Evolutionary conservation across 2,888 invertebrate genomes (phyloP).

Genomic region (Dermolepida albohirtum): DNA sequence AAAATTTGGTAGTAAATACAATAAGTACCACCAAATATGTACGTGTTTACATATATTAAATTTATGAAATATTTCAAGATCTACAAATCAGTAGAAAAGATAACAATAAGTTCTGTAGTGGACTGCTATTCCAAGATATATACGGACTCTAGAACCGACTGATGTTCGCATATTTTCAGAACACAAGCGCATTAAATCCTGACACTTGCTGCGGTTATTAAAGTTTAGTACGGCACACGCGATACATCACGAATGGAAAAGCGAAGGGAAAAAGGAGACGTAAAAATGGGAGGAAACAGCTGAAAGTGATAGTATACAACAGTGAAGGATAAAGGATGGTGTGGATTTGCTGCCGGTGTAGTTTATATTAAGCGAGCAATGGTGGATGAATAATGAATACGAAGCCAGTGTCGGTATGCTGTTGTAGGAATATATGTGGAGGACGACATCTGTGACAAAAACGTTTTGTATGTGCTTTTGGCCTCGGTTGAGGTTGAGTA

Average conservation of each 20-base stretch:
- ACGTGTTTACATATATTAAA: too few relatives aligned
- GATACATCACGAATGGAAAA: conserved; percentile 33
- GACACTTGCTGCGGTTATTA: conserved; percentile 38
- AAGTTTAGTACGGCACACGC: conserved; percentile 31
- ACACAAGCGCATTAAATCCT: conserved; percentile 37
- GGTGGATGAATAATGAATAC: conserved; percentile 44
- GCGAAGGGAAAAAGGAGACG: conserved; percentile 30
- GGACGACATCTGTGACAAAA: conserved; percentile 40
- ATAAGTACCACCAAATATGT: too few relatives aligned
- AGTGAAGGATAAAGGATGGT: conserved; percentile 42
- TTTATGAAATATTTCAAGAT: too few relatives aligned
- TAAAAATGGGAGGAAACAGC: conserved; percentile 42
- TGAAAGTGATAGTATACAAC: conserved; percentile 40
- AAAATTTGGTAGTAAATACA: too few relatives aligned
- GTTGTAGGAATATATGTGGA: conserved; percentile 39
- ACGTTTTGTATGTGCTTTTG: conserved; percentile 34
- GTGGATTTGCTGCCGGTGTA: conserved; percentile 42
- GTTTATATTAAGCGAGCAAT: conserved; percentile 39
- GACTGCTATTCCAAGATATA: conserved; percentile 6
- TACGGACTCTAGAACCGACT: conserved; percentile 23
- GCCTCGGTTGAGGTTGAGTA: conserved; percentile 30
- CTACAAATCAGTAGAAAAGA: not conserved
- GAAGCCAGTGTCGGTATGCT: conserved; percentile 27
- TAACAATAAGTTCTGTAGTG: conserved; percentile 15
- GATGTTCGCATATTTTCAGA: conserved; percentile 33